phyloP scores from a whole-genome alignment of 2,797 vertebrate genomes.

The Chelon auratus region DNA sequence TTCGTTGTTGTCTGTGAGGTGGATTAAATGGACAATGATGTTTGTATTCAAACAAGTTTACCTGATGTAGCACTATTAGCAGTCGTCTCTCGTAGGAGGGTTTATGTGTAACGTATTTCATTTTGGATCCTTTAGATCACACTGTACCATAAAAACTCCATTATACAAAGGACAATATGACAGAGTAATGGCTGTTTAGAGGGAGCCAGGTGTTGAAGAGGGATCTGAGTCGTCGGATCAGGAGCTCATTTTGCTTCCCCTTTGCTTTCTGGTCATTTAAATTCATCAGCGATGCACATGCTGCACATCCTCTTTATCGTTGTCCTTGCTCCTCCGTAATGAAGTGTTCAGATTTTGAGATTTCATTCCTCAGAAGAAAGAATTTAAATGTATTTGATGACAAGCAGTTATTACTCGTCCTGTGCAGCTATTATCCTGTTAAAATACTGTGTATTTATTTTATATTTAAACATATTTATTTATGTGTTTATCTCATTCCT shows the following conservation, averaged over 20 bases:
- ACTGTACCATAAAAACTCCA: slow-evolving; percentile 14
- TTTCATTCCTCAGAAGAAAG: slow-evolving; percentile 22
- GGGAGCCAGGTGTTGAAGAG: slow-evolving; percentile 34
- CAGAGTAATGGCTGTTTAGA: slow-evolving; percentile 30
- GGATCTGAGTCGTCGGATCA: slow-evolving; percentile 31
- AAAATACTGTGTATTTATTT: slow-evolving; percentile 18
- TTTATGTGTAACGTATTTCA: slow-evolving; percentile 21
- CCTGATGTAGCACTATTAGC: slow-evolving; percentile 47
- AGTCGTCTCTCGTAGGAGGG: slow-evolving; percentile 2
- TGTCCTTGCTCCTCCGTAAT: slow-evolving; percentile 27
- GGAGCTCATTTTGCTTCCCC: slow-evolving; percentile 30
- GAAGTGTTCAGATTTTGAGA: slow-evolving; percentile 22
- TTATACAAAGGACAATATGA: slow-evolving; percentile 26
- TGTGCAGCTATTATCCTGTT: slow-evolving; percentile 9
- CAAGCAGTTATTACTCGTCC: slow-evolving; percentile 1
- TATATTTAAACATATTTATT: slow-evolving; percentile 14
- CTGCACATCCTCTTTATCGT: slow-evolving; percentile 36
- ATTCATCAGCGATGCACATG: slow-evolving; percentile 19
- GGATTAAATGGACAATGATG: slow-evolving; percentile 22
- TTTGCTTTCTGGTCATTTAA: slow-evolving; percentile 37
- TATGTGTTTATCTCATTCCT: background rate
- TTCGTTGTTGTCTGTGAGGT: slow-evolving; percentile 22
- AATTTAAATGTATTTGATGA: slow-evolving; percentile 16
- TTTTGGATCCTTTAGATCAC: slow-evolving; percentile 26
- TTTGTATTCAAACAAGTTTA: slow-evolving; percentile 19